These are phyloP conservation scores for Enteromius mattozi DNA, from an alignment of 2,797 vertebrate genomes.

Conservation along the genomic window DNA sequence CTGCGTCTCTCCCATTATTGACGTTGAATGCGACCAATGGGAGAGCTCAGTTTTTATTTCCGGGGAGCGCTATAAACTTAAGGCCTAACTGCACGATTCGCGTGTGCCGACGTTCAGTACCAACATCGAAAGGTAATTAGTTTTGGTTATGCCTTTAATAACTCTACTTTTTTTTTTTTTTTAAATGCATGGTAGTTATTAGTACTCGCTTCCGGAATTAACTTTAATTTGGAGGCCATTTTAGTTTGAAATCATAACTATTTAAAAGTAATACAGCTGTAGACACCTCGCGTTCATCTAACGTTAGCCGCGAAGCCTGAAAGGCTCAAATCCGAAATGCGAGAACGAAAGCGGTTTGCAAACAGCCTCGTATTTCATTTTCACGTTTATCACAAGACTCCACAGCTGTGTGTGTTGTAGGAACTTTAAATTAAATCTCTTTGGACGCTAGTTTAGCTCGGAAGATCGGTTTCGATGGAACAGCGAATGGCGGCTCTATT, in stretches of 20 bases:
- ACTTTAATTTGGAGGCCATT: not conserved
- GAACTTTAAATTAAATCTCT: not conserved
- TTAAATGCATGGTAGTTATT: not conserved
- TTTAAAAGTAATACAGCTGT: not conserved
- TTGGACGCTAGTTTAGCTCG: not conserved
- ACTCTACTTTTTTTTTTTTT: too few relatives aligned
- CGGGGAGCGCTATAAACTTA: conserved; percentile 45
- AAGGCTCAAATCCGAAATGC: not conserved
- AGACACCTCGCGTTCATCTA: not conserved
- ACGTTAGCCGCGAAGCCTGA: not conserved
- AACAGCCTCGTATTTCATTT: not conserved
- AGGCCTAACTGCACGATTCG: conserved; percentile 45
- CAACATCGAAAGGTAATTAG: conserved; percentile 49
- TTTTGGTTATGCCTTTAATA: not conserved
- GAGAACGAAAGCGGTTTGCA: not conserved
- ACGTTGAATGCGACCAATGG: conserved; percentile 50
- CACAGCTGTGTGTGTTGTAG: not conserved
- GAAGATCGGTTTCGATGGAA: not conserved
- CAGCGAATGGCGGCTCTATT: conserved; percentile 32
- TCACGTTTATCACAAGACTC: not conserved
- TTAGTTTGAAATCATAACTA: too few relatives aligned
- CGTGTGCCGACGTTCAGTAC: conserved; percentile 28
- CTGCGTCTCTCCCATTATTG: not conserved
- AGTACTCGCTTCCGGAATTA: not conserved
- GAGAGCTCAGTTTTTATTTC: conserved; percentile 35